Evolutionary conservation across 2,113 vertebrate genomes (phyloP).

Genomic region (Anser cygnoides): DNA sequence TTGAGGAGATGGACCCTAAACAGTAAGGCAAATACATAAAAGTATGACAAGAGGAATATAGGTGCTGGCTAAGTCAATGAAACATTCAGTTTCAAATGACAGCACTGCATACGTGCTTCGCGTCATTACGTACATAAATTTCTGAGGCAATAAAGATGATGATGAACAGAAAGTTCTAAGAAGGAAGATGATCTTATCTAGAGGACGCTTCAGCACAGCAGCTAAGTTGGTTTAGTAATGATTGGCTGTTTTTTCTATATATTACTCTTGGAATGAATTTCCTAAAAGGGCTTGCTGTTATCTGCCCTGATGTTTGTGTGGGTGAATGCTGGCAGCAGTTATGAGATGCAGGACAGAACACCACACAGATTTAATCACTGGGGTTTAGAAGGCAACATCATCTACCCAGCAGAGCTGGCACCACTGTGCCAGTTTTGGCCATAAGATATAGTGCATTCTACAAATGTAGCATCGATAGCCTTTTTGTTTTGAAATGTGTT

Average conservation of each 20-base stretch:
- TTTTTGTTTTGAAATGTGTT: neutral
- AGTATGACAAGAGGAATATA: neutral
- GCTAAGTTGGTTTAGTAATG: neutral
- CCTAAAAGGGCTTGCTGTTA: neutral
- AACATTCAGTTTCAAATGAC: neutral
- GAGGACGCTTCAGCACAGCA: neutral
- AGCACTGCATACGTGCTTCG: neutral
- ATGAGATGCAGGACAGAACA: neutral
- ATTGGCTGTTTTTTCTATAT: neutral
- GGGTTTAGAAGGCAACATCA: neutral
- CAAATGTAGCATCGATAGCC: fast-evolving
- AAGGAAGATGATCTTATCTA: neutral
- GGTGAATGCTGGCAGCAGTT: neutral
- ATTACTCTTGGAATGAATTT: neutral
- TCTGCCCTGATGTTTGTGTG: neutral
- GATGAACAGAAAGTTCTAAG: neutral
- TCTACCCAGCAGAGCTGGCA: neutral
- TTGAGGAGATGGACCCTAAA: neutral
- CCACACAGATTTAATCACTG: no score
- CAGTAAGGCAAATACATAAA: neutral
- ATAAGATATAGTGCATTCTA: fast-evolving
- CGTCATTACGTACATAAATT: neutral
- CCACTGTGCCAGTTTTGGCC: fast-evolving
- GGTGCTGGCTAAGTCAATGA: neutral
- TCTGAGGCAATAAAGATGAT: neutral